Evolutionary conservation across 2,888 invertebrate genomes (phyloP).

Genomic region (Megaustenia siamemsis): DNA sequence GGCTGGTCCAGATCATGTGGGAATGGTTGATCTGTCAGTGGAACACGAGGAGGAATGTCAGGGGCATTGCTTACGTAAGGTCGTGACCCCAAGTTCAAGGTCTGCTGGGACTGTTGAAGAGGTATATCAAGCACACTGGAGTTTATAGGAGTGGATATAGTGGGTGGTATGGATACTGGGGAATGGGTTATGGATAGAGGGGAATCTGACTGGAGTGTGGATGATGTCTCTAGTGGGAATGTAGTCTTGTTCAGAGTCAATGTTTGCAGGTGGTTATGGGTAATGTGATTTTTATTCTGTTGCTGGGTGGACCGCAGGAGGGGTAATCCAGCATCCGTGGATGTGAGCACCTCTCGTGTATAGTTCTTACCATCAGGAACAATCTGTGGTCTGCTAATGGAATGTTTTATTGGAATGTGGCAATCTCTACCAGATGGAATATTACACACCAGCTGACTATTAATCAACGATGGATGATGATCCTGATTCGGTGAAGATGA

Average conservation of each 20-base stretch:
- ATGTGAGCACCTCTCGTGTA: slow-evolving; percentile 82
- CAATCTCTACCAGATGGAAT: slow-evolving; percentile 28
- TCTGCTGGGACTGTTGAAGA: slow-evolving; percentile 76
- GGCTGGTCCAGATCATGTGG: slow-evolving; percentile 51
- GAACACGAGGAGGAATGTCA: slow-evolving; percentile 71
- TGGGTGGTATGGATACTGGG: slow-evolving; percentile 78
- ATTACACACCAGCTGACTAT: slow-evolving; percentile 29
- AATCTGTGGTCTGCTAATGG: slow-evolving; percentile 20
- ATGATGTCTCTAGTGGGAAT: slow-evolving; percentile 48
- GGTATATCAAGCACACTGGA: slow-evolving; percentile 78
- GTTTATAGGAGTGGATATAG: slow-evolving; percentile 78
- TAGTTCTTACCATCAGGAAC: slow-evolving; percentile 56
- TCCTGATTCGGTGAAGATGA: slow-evolving; percentile 62
- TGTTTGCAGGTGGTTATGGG: slow-evolving; percentile 58
- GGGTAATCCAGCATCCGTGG: slow-evolving; percentile 67
- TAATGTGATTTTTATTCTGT: slow-evolving; percentile 24
- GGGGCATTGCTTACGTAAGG: slow-evolving; percentile 61
- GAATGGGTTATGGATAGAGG: slow-evolving; percentile 73
- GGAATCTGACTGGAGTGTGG: slow-evolving; percentile 63
- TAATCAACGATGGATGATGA: slow-evolving; percentile 54
- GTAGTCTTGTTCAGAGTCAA: slow-evolving; percentile 58
- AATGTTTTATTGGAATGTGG: slow-evolving; percentile 38
- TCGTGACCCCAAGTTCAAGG: slow-evolving; percentile 48
- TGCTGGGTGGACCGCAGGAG: slow-evolving; percentile 59
- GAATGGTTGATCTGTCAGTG: slow-evolving; percentile 60